These are phyloP conservation scores for Limenitis camilla DNA, from an alignment of 2,888 invertebrate genomes.

Conservation along the genomic window DNA sequence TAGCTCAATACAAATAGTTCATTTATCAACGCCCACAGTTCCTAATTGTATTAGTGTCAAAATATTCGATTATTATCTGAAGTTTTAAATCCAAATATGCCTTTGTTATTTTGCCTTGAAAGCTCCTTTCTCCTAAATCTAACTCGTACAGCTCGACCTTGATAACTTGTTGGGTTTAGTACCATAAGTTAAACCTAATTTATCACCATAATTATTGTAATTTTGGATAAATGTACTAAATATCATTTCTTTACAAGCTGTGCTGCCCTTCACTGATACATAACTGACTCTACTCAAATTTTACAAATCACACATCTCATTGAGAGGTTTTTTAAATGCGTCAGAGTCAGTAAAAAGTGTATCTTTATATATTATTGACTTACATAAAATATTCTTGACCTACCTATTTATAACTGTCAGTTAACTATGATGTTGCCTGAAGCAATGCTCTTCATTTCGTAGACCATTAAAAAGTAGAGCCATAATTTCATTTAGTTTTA, in stretches of 20 bases:
- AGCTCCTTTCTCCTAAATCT: conserved; percentile 31
- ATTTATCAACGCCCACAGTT: not conserved
- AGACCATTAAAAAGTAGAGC: conserved; percentile 6
- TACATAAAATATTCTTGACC: too few species aligned
- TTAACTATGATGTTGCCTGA: not conserved
- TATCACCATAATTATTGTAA: too few species aligned
- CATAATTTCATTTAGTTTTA: conserved; percentile 8
- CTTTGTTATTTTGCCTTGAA: conserved; percentile 20
- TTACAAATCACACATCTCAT: not conserved
- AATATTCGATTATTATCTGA: not conserved
- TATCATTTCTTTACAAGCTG: too few species aligned
- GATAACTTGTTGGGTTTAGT: conserved; percentile 24
- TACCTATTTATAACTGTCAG: not conserved
- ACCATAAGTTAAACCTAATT: conserved; percentile 1
- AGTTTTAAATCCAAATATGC: conserved; percentile 3
- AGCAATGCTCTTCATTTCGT: conserved; percentile 5
- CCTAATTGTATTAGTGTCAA: not conserved
- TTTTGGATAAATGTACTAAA: too few species aligned
- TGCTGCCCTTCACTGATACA: not conserved
- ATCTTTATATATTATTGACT: not conserved
- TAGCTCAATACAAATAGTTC: too few species aligned
- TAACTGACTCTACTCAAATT: not conserved
- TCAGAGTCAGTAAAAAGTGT: not conserved
- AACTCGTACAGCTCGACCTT: conserved; percentile 29
- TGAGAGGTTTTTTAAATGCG: not conserved